Conservation (phyloP, 2,888 invertebrate genomes). For the Brenthis hecate region DNA sequence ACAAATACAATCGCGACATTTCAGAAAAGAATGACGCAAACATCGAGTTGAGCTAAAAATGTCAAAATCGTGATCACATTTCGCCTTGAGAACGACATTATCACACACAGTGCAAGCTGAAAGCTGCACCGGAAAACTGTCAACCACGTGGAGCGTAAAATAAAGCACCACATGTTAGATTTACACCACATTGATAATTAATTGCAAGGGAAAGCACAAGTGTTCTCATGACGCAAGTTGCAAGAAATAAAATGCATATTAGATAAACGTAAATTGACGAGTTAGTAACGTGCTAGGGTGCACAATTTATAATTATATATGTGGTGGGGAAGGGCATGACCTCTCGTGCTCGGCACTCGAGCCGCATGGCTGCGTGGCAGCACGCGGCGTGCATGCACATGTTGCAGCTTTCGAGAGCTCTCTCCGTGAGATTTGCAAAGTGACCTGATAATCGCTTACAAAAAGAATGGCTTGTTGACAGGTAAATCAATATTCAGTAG, state of each 20-base stretch:
- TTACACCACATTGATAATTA: conserved; percentile 64
- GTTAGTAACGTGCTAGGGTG: conserved; percentile 45
- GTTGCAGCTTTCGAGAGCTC: conserved; percentile 43
- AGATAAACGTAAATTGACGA: conserved; percentile 47
- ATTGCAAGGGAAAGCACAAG: conserved; percentile 74
- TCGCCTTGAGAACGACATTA: conserved; percentile 56
- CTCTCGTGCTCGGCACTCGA: conserved; percentile 41
- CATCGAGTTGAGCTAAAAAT: conserved; percentile 64
- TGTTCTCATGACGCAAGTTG: conserved; percentile 66
- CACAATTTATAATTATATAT: conserved; percentile 49
- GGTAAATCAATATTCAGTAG: not conserved
- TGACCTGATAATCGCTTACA: conserved; percentile 40
- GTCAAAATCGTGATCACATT: conserved; percentile 73
- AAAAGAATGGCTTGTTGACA: conserved; percentile 15
- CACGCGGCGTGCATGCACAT: conserved; percentile 45
- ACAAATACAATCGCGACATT: conserved; percentile 59
- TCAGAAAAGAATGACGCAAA: conserved; percentile 65
- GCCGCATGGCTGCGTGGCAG: conserved; percentile 46
- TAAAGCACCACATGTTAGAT: conserved; percentile 76
- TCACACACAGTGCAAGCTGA: conserved; percentile 44
- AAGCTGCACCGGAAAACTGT: conserved; percentile 63
- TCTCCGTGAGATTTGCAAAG: conserved; percentile 39
- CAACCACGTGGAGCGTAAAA: conserved; percentile 63
- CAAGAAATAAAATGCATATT: conserved; percentile 52
- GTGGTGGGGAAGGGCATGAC: conserved; percentile 41